phyloP scores from a whole-genome alignment of 2,113 vertebrate genomes.

The Myrmecophaga tridactyla region DNA sequence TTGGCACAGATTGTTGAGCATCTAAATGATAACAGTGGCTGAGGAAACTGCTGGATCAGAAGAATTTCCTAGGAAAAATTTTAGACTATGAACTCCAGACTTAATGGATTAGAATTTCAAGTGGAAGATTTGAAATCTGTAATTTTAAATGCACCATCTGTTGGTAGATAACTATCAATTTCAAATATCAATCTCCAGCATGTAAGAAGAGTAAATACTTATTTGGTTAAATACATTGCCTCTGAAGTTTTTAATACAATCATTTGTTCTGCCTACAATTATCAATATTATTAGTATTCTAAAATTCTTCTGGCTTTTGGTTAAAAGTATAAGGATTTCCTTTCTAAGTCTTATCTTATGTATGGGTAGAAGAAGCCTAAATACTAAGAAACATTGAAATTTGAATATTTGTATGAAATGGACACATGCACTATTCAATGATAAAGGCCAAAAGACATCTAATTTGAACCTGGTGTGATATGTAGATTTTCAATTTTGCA shows the following conservation, averaged over 20 bases:
- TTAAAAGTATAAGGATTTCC: background rate
- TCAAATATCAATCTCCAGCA: background rate
- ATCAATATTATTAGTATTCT: background rate
- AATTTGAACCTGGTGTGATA: background rate
- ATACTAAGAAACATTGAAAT: background rate
- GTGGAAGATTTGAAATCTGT: background rate
- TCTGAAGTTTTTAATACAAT: background rate
- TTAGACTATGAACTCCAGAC: background rate
- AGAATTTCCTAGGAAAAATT: background rate
- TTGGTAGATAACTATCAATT: conserved; percentile 2
- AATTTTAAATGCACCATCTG: background rate
- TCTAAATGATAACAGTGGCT: background rate
- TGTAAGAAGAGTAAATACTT: background rate
- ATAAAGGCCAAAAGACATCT: background rate
- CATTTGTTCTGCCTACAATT: background rate
- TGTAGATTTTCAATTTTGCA: background rate
- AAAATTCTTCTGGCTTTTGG: background rate
- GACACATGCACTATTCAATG: background rate
- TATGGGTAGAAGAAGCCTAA: background rate
- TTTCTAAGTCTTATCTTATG: background rate
- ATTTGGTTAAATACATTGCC: background rate
- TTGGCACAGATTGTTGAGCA: background rate
- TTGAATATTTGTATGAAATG: background rate
- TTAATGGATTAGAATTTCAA: background rate
- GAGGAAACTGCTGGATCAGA: background rate